Percentiles rank a stretch among this genome's conserved stretches.
phyloP scores from a whole-genome alignment of 2,888 invertebrate genomes.

The Matsumyia berberina region DNA sequence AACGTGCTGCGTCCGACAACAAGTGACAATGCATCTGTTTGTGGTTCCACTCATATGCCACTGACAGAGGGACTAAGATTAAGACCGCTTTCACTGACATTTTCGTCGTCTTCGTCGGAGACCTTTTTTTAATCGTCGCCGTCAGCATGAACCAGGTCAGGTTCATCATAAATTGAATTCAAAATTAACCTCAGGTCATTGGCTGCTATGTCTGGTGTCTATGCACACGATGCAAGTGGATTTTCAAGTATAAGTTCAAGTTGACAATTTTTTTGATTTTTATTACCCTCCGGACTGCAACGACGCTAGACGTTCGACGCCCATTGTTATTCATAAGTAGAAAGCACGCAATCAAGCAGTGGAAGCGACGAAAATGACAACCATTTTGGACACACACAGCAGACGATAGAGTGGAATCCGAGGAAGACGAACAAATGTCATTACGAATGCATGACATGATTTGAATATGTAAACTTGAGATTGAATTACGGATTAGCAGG shows the following conservation, averaged over 20 bases:
- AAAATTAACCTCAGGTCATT: constrained; percentile 70
- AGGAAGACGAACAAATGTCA: constrained; percentile 51
- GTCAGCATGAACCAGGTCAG: constrained; percentile 63
- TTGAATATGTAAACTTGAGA: constrained; percentile 71
- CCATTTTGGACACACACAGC: constrained; percentile 30
- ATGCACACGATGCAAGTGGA: constrained; percentile 3
- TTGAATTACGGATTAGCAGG: constrained; percentile 71
- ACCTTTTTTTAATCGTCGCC: constrained; percentile 41
- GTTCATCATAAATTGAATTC: constrained; percentile 60
- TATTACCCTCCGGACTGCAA: neutral
- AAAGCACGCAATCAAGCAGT: constrained; percentile 37
- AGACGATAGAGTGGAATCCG: neutral
- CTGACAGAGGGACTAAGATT: constrained; percentile 40
- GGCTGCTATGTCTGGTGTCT: constrained; percentile 52
- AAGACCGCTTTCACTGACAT: constrained; percentile 67
- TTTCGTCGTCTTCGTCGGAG: neutral
- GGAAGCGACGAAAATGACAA: constrained; percentile 27
- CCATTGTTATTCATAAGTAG: constrained; percentile 62
- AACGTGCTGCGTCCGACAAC: constrained; percentile 15
- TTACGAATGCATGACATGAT: constrained; percentile 72
- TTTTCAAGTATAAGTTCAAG: constrained; percentile 69
- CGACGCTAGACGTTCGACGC: constrained; percentile 10
- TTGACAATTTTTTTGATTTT: constrained; percentile 49
- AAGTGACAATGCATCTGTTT: constrained; percentile 40
- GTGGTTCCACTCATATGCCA: constrained; percentile 10